Evolutionary conservation across 2,797 vertebrate genomes (phyloP).

Genomic region (Chaetodon trifasciatus): DNA sequence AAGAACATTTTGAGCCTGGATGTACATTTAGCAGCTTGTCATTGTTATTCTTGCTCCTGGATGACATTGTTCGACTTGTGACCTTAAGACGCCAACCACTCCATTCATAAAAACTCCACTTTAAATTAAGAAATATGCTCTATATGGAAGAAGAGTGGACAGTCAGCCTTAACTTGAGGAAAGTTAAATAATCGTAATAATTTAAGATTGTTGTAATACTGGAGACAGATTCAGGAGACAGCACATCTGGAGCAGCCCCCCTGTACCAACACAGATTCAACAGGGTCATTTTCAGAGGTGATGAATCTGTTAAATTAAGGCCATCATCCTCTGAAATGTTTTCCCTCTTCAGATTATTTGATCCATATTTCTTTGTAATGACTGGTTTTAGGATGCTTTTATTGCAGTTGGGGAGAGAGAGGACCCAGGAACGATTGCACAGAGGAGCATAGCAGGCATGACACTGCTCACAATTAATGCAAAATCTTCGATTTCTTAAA

Average conservation of each 20-base stretch:
- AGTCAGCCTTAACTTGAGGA: not conserved
- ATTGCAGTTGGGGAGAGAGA: slow-evolving; percentile 15
- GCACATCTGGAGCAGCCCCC: slow-evolving; percentile 27
- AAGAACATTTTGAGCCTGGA: slow-evolving; percentile 26
- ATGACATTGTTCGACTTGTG: slow-evolving; percentile 7
- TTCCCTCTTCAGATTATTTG: slow-evolving; percentile 36
- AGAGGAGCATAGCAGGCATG: not conserved
- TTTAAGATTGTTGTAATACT: not conserved
- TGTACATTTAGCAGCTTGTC: not conserved
- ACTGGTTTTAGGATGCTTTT: slow-evolving; percentile 2
- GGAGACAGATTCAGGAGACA: not conserved
- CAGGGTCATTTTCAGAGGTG: slow-evolving; percentile 12
- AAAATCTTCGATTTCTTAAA: not conserved
- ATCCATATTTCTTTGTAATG: slow-evolving; percentile 41
- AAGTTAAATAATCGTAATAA: not conserved
- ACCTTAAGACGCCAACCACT: slow-evolving; percentile 12
- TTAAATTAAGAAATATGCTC: not conserved
- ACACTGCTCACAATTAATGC: not conserved
- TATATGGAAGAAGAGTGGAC: not conserved
- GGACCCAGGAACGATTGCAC: not conserved
- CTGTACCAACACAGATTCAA: not conserved
- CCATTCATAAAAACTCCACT: not conserved
- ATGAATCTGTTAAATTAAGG: slow-evolving; percentile 42
- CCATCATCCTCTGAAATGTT: not conserved
- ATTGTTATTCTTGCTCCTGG: not conserved